phyloP scores from a whole-genome alignment of 23 tunicate genomes.

The Styela plicata region DNA sequence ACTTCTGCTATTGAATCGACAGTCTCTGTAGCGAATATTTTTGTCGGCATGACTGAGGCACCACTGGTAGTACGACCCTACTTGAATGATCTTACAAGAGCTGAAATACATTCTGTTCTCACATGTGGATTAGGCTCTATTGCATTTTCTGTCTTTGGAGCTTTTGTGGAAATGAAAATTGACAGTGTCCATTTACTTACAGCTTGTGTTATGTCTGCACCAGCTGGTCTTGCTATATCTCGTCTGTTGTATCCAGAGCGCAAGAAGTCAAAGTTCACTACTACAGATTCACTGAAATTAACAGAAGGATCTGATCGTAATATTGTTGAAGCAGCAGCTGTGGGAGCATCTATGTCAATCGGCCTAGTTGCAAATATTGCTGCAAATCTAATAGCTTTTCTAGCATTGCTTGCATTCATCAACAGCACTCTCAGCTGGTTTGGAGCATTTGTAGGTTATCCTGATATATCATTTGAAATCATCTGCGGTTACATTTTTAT shows the following conservation, averaged over 20 bases:
- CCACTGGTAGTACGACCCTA: constrained; percentile 80
- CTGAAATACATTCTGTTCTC: constrained; percentile 67
- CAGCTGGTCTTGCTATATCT: constrained; percentile 62
- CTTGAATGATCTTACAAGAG: constrained; percentile 54
- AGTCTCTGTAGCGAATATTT: constrained; percentile 77
- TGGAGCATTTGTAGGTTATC: constrained; percentile 66
- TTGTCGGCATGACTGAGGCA: constrained; percentile 93
- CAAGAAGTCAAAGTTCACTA: constrained; percentile 48
- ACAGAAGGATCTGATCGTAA: constrained; percentile 46
- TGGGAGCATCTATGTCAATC: constrained; percentile 78
- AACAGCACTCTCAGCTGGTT: constrained; percentile 60
- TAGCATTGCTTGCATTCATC: constrained; percentile 59
- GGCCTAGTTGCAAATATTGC: constrained; percentile 78
- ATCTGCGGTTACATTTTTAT: constrained; percentile 68
- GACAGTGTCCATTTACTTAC: constrained; percentile 64
- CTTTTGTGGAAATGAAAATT: constrained; percentile 41
- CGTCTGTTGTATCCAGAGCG: constrained; percentile 69
- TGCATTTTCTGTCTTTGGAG: constrained; percentile 64
- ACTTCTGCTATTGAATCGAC: constrained; percentile 77
- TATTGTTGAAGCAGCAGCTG: constrained; percentile 83
- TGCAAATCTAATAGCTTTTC: constrained; percentile 77
- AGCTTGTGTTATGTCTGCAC: constrained; percentile 89
- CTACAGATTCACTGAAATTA: neutral
- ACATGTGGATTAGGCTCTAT: constrained; percentile 75
- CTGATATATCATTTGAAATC: constrained; percentile 37